These are phyloP conservation scores for Plumapathes pennacea DNA, from an alignment of 92 coral and sea anemone species.

Conservation along the genomic window DNA sequence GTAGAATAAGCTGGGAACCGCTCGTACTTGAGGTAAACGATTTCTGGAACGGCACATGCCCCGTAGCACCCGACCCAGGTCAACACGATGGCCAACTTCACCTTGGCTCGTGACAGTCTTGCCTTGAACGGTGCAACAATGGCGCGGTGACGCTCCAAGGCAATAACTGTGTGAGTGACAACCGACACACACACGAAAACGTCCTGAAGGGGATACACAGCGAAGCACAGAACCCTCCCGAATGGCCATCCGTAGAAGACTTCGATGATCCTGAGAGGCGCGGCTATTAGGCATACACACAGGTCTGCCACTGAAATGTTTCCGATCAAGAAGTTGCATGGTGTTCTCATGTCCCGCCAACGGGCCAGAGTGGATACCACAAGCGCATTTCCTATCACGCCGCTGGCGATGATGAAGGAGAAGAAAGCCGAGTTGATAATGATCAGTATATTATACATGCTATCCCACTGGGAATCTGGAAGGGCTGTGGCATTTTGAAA, in stretches of 20 bases:
- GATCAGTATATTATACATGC: too few relatives aligned
- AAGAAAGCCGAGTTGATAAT: constrained; percentile 32
- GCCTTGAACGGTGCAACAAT: constrained; percentile 66
- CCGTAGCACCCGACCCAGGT: constrained; percentile 56
- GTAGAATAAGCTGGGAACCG: background rate
- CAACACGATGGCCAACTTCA: constrained; percentile 32
- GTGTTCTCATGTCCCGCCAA: constrained; percentile 61
- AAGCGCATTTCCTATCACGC: constrained; percentile 56
- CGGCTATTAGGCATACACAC: constrained; percentile 50
- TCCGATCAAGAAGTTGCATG: constrained; percentile 61
- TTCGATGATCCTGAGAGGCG: constrained; percentile 59
- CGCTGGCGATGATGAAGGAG: constrained; percentile 41
- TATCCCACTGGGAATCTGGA: too few relatives aligned
- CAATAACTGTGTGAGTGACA: constrained; percentile 62
- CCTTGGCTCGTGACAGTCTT: constrained; percentile 34
- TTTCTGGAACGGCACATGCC: constrained; percentile 50
- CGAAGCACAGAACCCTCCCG: constrained; percentile 45
- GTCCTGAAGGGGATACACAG: constrained; percentile 53
- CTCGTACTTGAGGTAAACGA: constrained; percentile 14
- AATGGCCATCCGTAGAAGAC: constrained; percentile 59
- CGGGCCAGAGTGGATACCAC: constrained; percentile 54
- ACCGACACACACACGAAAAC: constrained; percentile 64
- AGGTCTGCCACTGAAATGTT: constrained; percentile 67
- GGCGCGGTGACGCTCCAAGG: constrained; percentile 67
- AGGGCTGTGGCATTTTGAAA: too few relatives aligned